Base-by-base conservation (phyloP, 2,888 invertebrate genomes). In the Orchesellides sinensis region DNA sequence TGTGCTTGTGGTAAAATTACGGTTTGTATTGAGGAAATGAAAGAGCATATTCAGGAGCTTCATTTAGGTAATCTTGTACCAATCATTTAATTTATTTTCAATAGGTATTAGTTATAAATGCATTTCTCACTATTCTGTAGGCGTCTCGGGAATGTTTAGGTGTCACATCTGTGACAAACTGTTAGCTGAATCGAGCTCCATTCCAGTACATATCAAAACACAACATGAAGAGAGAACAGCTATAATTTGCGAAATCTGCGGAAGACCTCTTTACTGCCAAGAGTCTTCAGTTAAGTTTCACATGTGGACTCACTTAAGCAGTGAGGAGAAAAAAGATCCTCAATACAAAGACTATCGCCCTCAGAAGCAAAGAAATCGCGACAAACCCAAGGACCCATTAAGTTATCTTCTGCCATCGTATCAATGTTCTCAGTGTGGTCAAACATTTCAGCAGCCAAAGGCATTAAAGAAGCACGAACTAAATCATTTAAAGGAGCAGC, bases 261-360 rank as follows among this genome's bases (percentile, higher is more conserved):
- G 32, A n/a, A 49, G 63, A 32, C 72, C 80, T 0, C 8, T 70
- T 10, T 12, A 6, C 6, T 19, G 12, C 17, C 25, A 21, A 6
- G 23, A 29, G 2, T 19, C 32, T 5, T 14, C 27, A 1, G 21
- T 80, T 45, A 17, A 21, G 5, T 40, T 40, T 19, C 80, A 80
- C 35, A 47, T 56, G 0, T 80, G 72, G 66, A 45, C 17, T 12
- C 80, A 80, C 23, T 80, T 80, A 12, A 56, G 72, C 12, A 66
- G 54, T 17, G 80, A 80, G 29, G 80, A 80, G 19, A 72, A 59
- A 14, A 56, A 72, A n/a, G 80, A 80, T 49, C 72, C 80, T 0
- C 19, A 80, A n/a, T 72, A 63, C 27, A 2, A 29, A 45, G 47
- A 25, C 27, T 78, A 61, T 12, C 32, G 66, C n/a, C 72, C 66